Base-by-base conservation (phyloP, 2,113 vertebrate genomes). In the Phalacrocorax aristotelis region DNA sequence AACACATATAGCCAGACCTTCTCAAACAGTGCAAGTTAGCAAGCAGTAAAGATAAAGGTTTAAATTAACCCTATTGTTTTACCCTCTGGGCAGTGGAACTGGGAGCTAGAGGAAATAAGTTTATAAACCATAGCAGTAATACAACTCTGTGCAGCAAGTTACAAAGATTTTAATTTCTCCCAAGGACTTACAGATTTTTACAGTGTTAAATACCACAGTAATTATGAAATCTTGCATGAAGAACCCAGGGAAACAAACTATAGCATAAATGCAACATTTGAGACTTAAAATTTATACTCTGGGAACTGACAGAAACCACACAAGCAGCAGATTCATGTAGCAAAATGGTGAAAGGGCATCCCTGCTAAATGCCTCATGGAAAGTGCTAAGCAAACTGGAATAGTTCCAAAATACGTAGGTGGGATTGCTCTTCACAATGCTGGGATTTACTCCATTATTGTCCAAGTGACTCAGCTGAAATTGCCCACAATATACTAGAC, bases 391-490 rank as follows among this genome's bases (percentile, higher is more conserved):
- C 87, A 91, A 87, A 80, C 84, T 93, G 96, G 68, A 94, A 80
- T 58, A 18, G 10, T 77, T 96, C 91, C 93, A 93, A 95, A 93
- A 89, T 91, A 87, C 40, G 93, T 93, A 95, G 84, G 71, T 96
- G 82, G 89, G 78, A 90, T 95, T 96, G 84, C 46, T 89, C 76
- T 95, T 90, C 84, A 91, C 95, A 95, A 64, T 91, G 42, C 82
- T 82, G 90, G 89, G 87, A 91, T 95, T 97, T 93, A 83, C 93
- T 91, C 85, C 94, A 55, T 94, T 93, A 66, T 91, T 95, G 75
- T 87, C 78, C 68, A 54, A 90, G 38, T 97, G 91, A 94, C 84
- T 91, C 95, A 94, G 84, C 93, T 97, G 74, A 91, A 88, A 94
- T 57, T 83, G 54, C 42, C 74, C 42, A 75, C 87, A 85, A 44